phyloP scores from a whole-genome alignment of 2,113 vertebrate species.

The Polypterus bichir region DNA sequence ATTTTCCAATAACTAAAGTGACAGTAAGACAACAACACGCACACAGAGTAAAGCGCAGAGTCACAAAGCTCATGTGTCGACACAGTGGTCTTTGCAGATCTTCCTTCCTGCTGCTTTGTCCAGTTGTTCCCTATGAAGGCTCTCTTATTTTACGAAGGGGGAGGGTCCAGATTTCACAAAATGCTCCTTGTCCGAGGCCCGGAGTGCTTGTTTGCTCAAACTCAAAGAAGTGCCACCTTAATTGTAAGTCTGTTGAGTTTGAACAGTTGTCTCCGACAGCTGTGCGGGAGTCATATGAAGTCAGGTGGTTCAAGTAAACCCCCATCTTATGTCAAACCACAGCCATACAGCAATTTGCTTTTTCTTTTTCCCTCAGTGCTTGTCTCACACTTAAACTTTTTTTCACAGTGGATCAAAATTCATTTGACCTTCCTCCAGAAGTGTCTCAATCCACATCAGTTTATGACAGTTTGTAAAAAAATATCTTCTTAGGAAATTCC shows the following conservation, averaged over 20 bases:
- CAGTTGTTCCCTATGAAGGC: slow-evolving; percentile 25
- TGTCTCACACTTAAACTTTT: too few species aligned
- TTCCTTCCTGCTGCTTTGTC: slow-evolving; percentile 23
- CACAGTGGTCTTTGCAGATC: slow-evolving; percentile 21
- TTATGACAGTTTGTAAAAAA: slow-evolving; percentile 12
- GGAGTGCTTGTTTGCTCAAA: slow-evolving; percentile 43
- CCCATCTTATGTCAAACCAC: slow-evolving; percentile 24
- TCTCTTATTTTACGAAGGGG: slow-evolving; percentile 30
- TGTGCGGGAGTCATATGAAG: slow-evolving; percentile 60
- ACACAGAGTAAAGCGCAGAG: slow-evolving; percentile 28
- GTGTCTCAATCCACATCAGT: slow-evolving; percentile 14
- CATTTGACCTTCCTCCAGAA: too few species aligned
- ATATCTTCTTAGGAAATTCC: slow-evolving; percentile 6
- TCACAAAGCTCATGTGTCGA: slow-evolving; percentile 28
- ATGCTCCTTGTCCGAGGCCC: slow-evolving; percentile 59
- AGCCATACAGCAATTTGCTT: too few species aligned
- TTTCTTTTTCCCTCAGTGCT: too few species aligned
- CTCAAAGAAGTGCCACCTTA: slow-evolving; percentile 53
- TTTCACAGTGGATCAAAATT: too few species aligned
- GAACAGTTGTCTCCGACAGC: slow-evolving; percentile 88
- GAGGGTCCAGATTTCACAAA: slow-evolving; percentile 42
- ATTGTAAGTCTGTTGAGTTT: slow-evolving; percentile 51
- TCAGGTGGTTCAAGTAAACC: slow-evolving; percentile 67
- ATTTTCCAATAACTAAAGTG: slow-evolving; percentile 35
- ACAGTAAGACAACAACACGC: slow-evolving; percentile 33